Evolutionary conservation across 2,888 invertebrate genomes (phyloP).

Genomic region (Piscicola geometra): DNA sequence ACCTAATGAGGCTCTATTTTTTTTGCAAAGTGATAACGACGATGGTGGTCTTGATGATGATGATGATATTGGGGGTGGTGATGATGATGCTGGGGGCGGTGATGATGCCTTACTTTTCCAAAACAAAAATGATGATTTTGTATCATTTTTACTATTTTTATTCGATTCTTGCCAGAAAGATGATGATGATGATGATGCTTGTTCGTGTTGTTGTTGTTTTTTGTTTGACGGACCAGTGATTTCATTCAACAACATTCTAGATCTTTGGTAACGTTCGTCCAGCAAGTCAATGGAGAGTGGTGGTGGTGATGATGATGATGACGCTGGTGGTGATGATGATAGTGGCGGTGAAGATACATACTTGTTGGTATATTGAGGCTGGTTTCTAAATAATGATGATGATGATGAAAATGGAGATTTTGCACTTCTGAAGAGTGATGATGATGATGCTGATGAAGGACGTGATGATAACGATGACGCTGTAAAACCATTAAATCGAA

Average conservation of each 20-base stretch:
- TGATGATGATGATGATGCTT: too few relatives aligned
- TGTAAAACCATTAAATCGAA: too few relatives aligned
- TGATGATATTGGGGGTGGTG: neutral
- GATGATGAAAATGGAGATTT: neutral
- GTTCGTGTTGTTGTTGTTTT: too few relatives aligned
- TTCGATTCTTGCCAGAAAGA: neutral
- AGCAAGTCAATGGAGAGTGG: neutral
- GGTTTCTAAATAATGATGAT: too few relatives aligned
- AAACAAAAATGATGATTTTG: neutral
- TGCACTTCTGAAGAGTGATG: neutral
- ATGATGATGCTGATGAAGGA: neutral
- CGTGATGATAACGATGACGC: too few relatives aligned
- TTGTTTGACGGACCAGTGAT: neutral
- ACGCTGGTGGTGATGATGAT: neutral
- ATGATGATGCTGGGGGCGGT: neutral
- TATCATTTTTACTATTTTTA: neutral
- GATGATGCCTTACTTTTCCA: neutral
- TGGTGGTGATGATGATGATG: neutral
- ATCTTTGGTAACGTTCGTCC: neutral
- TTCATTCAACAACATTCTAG: neutral
- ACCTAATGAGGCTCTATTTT: too few relatives aligned
- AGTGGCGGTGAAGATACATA: too few relatives aligned
- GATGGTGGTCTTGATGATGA: too few relatives aligned
- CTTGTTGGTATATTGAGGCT: too few relatives aligned
- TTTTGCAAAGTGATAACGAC: too few relatives aligned